A percentile compares a stretch with the other conserved stretches of the same genome.
Conservation (phyloP, 1,140 invertebrate genomes). For the Caenorhabditis tropicalis region DNA sequence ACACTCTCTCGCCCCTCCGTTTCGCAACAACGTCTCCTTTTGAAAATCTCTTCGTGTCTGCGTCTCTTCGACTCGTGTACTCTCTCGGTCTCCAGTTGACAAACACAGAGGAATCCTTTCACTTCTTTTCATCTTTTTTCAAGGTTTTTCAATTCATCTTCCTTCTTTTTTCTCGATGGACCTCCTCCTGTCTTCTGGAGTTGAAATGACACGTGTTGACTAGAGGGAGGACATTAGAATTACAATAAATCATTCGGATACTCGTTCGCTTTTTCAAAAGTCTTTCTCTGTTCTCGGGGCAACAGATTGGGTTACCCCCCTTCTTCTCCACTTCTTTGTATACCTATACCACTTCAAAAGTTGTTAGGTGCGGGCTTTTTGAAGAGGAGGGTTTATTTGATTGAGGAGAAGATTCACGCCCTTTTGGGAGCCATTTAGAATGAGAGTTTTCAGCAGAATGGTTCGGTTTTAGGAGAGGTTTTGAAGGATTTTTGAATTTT, state of each 20-base stretch:
- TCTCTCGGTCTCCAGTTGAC: background rate
- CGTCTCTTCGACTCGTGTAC: background rate
- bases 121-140: background rate
- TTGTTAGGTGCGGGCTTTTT: background rate
- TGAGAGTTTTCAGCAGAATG: too few species aligned
- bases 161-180: background rate
- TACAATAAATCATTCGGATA: background rate
- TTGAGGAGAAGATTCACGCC: background rate
- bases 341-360: background rate
- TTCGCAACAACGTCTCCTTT: conserved; percentile 37
- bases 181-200: too few species aligned
- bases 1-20: background rate
- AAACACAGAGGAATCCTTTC: background rate
- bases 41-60: background rate
- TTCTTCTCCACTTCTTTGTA: background rate
- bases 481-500: too few species aligned
- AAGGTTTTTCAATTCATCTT: background rate
- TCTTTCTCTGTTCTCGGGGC: background rate
- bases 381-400: background rate
- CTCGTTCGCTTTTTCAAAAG: background rate
- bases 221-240: background rate
- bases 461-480: too few species aligned
- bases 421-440: background rate
- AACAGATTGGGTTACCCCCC: background rate
- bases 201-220: background rate